These are phyloP conservation scores for Thereuonema tuberculata DNA, from an alignment of 1,140 invertebrate genomes.

Conservation along the genomic window DNA sequence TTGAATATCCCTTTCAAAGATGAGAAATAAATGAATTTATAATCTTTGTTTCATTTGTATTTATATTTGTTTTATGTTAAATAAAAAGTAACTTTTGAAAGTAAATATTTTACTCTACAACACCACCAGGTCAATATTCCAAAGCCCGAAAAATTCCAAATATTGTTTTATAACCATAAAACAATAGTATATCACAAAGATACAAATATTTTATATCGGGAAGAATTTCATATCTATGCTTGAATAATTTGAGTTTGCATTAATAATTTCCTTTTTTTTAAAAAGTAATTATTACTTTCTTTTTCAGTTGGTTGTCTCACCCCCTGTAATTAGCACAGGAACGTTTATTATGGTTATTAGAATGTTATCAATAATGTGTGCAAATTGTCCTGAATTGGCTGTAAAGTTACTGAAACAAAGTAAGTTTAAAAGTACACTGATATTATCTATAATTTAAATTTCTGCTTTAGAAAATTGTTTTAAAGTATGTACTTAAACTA, in stretches of 20 bases:
- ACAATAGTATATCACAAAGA: too few relatives aligned
- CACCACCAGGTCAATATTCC: too few relatives aligned
- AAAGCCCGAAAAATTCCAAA: too few relatives aligned
- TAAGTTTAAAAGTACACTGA: conserved; percentile 21
- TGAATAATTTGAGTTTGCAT: neutral
- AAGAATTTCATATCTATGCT: too few relatives aligned
- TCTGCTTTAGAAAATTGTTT: neutral
- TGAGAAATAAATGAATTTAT: too few relatives aligned
- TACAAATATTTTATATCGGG: too few relatives aligned
- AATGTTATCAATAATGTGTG: conserved; percentile 90
- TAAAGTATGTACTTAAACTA: neutral
- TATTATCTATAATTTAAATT: neutral
- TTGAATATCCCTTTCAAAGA: too few relatives aligned
- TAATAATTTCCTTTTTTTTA: neutral
- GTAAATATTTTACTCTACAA: too few relatives aligned
- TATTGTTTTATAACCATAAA: too few relatives aligned
- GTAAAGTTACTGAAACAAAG: conserved; percentile 76
- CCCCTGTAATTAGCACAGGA: conserved; percentile 77
- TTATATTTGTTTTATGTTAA: too few relatives aligned
- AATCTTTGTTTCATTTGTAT: too few relatives aligned
- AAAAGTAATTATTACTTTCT: neutral
- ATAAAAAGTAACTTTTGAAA: too few relatives aligned
- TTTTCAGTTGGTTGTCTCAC: conserved; percentile 70
- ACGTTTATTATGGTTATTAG: conserved; percentile 92
- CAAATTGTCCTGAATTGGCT: conserved; percentile 81